phyloP scores from a whole-genome alignment of 1,140 invertebrate species.

The Aphis gossypii region DNA sequence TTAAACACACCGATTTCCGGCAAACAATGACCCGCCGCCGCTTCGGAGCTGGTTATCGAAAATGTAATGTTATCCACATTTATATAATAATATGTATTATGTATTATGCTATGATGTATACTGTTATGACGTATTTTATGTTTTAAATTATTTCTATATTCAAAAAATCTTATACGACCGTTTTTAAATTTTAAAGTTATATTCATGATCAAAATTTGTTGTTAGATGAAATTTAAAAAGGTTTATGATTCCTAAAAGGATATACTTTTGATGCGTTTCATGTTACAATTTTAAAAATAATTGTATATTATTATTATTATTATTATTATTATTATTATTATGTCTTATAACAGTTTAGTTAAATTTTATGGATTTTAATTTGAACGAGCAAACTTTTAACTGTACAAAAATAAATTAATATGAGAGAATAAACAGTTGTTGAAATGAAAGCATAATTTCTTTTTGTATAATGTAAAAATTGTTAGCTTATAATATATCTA shows the following conservation, averaged over 20 bases:
- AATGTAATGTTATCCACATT: background rate
- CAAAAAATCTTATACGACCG: background rate
- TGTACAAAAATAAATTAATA: background rate
- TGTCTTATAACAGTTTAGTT: background rate
- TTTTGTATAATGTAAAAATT: background rate
- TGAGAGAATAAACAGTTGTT: background rate
- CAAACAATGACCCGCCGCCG: background rate
- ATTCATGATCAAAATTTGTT: background rate
- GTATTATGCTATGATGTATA: background rate
- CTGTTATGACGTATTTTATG: background rate
- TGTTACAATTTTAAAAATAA: background rate
- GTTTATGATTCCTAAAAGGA: background rate
- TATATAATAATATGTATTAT: background rate
- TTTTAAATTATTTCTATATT: background rate
- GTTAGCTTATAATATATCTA: background rate
- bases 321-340: background rate
- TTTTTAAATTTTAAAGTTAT: background rate
- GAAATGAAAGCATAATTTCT: background rate
- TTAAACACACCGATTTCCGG: background rate
- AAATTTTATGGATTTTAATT: background rate
- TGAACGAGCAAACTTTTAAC: background rate
- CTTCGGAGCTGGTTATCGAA: constrained; percentile 29
- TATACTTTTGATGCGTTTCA: background rate
- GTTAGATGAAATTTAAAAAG: background rate
- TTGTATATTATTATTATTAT: background rate